Evolutionary conservation across 2,888 invertebrate species (phyloP).

Genomic region (Alentia gelatinosa): DNA sequence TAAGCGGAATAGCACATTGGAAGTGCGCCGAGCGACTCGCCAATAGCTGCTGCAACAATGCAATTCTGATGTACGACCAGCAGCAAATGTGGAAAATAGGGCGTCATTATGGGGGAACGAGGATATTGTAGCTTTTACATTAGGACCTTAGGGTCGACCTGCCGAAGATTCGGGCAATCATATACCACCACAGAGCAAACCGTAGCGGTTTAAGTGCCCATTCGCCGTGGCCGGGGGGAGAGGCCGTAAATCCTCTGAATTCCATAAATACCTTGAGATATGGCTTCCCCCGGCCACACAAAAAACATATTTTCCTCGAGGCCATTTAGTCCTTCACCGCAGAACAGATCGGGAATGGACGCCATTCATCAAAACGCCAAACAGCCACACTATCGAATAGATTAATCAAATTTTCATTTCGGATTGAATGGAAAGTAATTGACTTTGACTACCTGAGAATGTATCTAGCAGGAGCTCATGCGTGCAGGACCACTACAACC

Average conservation of each 20-base stretch:
- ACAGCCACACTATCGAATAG: background rate
- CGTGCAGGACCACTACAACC: background rate
- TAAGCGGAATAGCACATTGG: background rate
- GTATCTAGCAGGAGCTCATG: background rate
- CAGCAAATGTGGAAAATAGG: background rate
- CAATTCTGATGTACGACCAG: background rate
- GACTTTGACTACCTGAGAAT: conserved; percentile 10
- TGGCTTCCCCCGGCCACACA: background rate
- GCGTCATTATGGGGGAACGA: background rate
- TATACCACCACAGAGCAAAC: background rate
- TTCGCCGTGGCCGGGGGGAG: background rate
- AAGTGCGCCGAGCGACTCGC: background rate
- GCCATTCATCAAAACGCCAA: no score
- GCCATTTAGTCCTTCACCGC: background rate
- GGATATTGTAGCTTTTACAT: background rate
- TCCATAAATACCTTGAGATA: background rate
- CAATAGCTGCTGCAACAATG: background rate
- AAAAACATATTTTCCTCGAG: background rate
- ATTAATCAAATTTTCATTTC: conserved; percentile 6
- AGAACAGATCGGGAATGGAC: background rate
- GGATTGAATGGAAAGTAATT: conserved; percentile 21
- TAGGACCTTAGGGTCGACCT: background rate
- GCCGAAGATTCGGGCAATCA: background rate
- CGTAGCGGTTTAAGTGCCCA: background rate
- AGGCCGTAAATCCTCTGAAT: background rate